Percentiles rank a stretch among this genome's conserved stretches.
Evolutionary conservation across 2,888 invertebrate species (phyloP).

Genomic region (Ormyrus pomaceus): DNA sequence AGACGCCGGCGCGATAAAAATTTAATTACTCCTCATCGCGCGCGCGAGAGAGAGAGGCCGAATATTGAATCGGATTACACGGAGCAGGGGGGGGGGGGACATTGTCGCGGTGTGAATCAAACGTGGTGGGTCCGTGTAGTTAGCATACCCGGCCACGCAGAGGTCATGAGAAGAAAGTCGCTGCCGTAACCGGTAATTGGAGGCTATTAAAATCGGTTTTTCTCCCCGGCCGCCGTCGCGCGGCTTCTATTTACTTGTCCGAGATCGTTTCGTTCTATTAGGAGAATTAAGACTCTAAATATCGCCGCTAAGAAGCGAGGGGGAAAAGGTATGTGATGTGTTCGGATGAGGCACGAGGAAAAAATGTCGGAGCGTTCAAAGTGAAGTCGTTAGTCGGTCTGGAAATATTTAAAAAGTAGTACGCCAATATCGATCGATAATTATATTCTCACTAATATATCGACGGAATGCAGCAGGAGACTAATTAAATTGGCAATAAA

Average conservation of each 20-base stretch:
- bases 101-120: slow-evolving; percentile 20
- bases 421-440: no score
- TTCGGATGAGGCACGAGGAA: no score
- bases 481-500: slow-evolving; percentile 17
- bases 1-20: slow-evolving; percentile 24
- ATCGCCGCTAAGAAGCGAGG: no score
- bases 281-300: not conserved
- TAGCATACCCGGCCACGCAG: slow-evolving; percentile 2
- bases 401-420: no score
- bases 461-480: not conserved
- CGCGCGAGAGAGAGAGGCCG: not conserved
- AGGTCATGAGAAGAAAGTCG: slow-evolving; percentile 41
- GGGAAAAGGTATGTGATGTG: no score
- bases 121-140: not conserved
- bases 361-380: no score
- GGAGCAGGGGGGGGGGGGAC: not conserved
- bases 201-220: slow-evolving; percentile 33
- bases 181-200: slow-evolving; percentile 17
- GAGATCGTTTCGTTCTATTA: slow-evolving; percentile 10
- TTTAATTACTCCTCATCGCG: slow-evolving; percentile 34
- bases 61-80: slow-evolving; percentile 41
- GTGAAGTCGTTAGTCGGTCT: no score
- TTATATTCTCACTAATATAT: no score
- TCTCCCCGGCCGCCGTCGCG: not conserved
- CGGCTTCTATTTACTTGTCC: not conserved